Evolutionary conservation across 2,888 invertebrate species (phyloP), one percentile per base, ranked within the genome.

Genomic region (Venusia cambrica): DNA sequence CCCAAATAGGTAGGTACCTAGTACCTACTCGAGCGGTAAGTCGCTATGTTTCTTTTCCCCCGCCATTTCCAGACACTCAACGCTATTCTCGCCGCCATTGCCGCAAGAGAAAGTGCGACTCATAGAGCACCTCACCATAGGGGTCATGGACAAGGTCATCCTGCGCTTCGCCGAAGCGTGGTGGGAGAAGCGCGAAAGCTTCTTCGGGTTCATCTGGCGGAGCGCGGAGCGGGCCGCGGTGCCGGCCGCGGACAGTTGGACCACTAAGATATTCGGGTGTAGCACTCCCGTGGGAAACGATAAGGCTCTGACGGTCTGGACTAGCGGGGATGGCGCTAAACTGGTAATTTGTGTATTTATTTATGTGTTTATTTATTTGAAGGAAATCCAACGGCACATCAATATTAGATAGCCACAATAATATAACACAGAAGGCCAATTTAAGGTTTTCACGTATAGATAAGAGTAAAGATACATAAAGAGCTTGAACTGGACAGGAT

Each of bases 81-180:
- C 69, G 0, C 42, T 92, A 11, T 93, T 93, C 54, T 54, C 67
- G 2, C 92, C 92, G 0, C 54, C 36, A 6, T 62, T 93, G 16
- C 89, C 91, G 0, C 45, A 62, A 8, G 49, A 56, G 1, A 92
- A 92, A 69, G 51, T 74, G 0, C 67, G 68, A 13, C 83, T 88
- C 0, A 91, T 92, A 11, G 54, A 90, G 64, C 73, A 74, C 7
- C 62, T 92, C 21, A 87, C 89, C 0, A 90, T 92, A 48, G 94
- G 93, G 0, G 88, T 88, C 0, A 90, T 92, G 0, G 88, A 90
- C 39, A 94, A 94, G 74, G 88, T 94, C 10, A 89, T 90, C 26
- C 51, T 94, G 0, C 78, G 87, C 15, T 95, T 92, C 62, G 76
- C 90, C 0, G 59, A 79, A 3, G 73, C 80, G 1, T 93, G 93